Base-by-base conservation (phyloP, 2,888 invertebrate genomes). In the Drosophila austrosaltans region DNA sequence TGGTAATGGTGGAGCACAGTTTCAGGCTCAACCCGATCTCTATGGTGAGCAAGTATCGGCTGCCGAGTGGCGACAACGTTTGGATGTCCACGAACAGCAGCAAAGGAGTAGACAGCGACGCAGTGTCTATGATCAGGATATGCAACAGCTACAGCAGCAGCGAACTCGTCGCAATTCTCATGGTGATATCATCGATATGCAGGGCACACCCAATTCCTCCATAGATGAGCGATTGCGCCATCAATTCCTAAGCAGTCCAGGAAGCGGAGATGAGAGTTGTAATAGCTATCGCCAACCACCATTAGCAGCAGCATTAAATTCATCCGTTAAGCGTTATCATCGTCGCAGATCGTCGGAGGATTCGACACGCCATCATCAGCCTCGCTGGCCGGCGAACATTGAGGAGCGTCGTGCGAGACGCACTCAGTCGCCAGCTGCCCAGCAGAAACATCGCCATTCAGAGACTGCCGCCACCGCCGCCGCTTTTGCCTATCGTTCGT, bases 1-100 rank as follows among this genome's bases (percentile, higher is more conserved):
- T 58, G 77, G 89, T 2, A 93, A 93, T 56, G 94, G 94, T 62
- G 58, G 94, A 57, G 66, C 81, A 0, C 89, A 90, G 64, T 95
- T 95, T 81, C 94, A 95, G 78, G 93, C 94, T 16, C 94, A 95
- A 72, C 93, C 95, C 77, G 95, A 96, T 89, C 92, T 95, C 20
- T 96, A 95, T 80, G 95, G 95, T 30, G 94, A 94, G 63, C 89
- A 91, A 67, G 91, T 91, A 7, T 87, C 88, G 0, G 91, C 91
- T 0, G 89, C 90, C 20, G 91, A 91, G 63, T 91, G 91, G 91
- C 83, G 91, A 0, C 78, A 84, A 7, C 89, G 91, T 0, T 69
- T 91, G 36, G 91, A 91, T 10, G 88, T 81, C 2, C 88, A 90
- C 36, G 87, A 91, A 28, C 79, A 90, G 63, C 85, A 81, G 25